phyloP scores from a whole-genome alignment of 1,140 invertebrate species.

The Apis mellifera region Amel_HAv3.1 CM009933.2:13342501-13343000 shows the following conservation, averaged over 20 bases:
- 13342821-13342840: background rate
- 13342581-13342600: background rate
- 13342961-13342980: background rate
- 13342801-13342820: background rate
- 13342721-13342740: background rate
- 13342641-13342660: background rate
- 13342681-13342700: background rate
- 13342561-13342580: background rate
- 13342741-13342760: background rate
- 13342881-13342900: constrained; percentile 1
- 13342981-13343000: constrained; percentile 10
- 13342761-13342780: background rate
- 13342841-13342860: background rate
- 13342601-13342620: background rate
- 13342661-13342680: background rate
- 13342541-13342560: constrained; percentile 2
- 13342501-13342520: background rate
- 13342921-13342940: background rate
- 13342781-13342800: no score
- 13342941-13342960: background rate
- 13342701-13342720: constrained; percentile 6
- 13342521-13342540: background rate
- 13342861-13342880: background rate
- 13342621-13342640: background rate
- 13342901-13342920: background rate